Evolutionary conservation across 2,888 invertebrate genomes (phyloP).

Genomic region (Dioctria linearis): DNA sequence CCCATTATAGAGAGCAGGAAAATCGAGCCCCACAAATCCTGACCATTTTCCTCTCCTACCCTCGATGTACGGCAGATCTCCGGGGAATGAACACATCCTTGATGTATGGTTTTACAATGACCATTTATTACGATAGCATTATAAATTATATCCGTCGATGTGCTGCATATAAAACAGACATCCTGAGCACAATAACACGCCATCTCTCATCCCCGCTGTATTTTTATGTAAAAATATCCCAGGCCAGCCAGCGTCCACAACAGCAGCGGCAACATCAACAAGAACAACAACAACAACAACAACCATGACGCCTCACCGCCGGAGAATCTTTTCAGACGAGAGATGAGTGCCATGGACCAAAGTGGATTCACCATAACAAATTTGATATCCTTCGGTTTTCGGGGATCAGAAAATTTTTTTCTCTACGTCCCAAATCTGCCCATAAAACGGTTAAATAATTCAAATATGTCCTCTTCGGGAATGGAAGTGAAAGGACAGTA

Average conservation of each 20-base stretch:
- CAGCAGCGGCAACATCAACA: neutral
- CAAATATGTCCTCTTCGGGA: slow-evolving; percentile 34
- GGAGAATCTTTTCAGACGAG: slow-evolving; percentile 39
- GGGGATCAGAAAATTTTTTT: slow-evolving; percentile 16
- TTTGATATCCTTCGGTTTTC: slow-evolving; percentile 55
- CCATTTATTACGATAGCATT: slow-evolving; percentile 62
- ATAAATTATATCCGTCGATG: slow-evolving; percentile 62
- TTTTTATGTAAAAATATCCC: slow-evolving; percentile 57
- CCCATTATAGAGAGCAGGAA: slow-evolving; percentile 38
- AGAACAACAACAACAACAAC: neutral
- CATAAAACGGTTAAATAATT: slow-evolving; percentile 49
- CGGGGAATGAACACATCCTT: slow-evolving; percentile 60
- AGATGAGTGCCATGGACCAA: slow-evolving; percentile 53
- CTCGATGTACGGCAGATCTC: slow-evolving; percentile 49
- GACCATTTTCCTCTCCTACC: slow-evolving; percentile 54
- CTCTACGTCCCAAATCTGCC: slow-evolving; percentile 35
- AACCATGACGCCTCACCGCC: neutral
- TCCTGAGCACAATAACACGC: slow-evolving; percentile 47
- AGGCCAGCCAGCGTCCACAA: neutral
- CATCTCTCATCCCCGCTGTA: slow-evolving; percentile 20
- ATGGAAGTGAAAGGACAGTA: slow-evolving; percentile 1
- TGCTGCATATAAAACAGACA: slow-evolving; percentile 58
- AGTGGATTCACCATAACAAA: slow-evolving; percentile 58
- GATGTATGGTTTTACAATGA: slow-evolving; percentile 62
- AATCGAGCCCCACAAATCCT: slow-evolving; percentile 57